These are phyloP conservation scores for Xylocopa sonorina DNA, from an alignment of 1,140 invertebrate species.

Conservation along the genomic window DNA sequence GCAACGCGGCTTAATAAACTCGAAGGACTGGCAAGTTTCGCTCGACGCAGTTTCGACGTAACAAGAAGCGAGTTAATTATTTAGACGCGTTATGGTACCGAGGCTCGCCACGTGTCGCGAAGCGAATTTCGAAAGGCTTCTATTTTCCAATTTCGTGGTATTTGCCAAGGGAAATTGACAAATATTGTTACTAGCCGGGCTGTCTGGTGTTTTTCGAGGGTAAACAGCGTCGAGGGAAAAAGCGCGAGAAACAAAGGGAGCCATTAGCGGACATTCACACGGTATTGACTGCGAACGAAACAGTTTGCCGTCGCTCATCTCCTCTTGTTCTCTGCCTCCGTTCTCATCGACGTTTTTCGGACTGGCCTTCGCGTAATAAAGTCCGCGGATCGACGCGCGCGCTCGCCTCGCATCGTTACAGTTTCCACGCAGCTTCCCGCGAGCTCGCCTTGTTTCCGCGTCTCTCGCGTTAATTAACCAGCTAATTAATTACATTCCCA, in stretches of 20 bases:
- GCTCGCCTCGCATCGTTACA: background rate
- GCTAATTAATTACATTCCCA: constrained; percentile 17
- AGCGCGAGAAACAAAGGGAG: no score
- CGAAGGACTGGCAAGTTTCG: no score
- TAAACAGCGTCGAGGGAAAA: background rate
- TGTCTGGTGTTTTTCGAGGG: background rate
- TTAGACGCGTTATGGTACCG: no score
- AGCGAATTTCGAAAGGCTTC: background rate
- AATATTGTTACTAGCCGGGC: background rate
- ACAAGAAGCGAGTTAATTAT: no score
- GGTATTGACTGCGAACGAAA: background rate
- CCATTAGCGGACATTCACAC: no score
- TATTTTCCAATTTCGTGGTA: background rate
- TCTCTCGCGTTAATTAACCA: background rate
- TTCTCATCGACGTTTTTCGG: background rate
- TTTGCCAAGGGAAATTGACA: no score
- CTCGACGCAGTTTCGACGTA: no score
- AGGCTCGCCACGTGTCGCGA: no score
- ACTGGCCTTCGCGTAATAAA: background rate
- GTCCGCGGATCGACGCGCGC: background rate
- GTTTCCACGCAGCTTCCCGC: background rate
- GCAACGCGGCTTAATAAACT: no score
- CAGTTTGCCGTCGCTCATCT: no score
- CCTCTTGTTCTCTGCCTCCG: background rate
- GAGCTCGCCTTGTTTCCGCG: background rate